These are phyloP conservation scores for Myoxocephalus aenaeus DNA, from an alignment of 2,797 vertebrate species.

Conservation along the genomic window DNA sequence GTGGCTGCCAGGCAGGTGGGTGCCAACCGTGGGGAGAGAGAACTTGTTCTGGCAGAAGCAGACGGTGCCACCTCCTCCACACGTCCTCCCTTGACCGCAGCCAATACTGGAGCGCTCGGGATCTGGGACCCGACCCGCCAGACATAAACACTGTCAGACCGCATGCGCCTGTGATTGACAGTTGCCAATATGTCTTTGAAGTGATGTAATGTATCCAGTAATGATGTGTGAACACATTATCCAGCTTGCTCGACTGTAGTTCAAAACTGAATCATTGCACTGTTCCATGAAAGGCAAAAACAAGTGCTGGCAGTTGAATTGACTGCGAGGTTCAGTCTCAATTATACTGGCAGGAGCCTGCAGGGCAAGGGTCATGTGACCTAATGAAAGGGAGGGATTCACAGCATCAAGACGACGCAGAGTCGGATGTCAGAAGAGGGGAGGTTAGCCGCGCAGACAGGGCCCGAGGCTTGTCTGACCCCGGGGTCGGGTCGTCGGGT, in stretches of 20 bases:
- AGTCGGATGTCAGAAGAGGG: slow-evolving; percentile 20
- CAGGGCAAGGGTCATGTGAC: slow-evolving; percentile 22
- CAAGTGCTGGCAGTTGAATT: slow-evolving; percentile 4
- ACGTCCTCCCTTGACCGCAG: slow-evolving; percentile 35
- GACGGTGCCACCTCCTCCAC: slow-evolving; percentile 47
- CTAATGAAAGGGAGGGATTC: slow-evolving; percentile 41
- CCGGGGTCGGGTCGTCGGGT: slow-evolving; percentile 50
- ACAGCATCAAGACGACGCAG: slow-evolving; percentile 30
- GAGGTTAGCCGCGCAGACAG: slow-evolving; percentile 42
- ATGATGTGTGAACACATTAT: background rate
- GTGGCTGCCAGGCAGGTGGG: slow-evolving; percentile 45
- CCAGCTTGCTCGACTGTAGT: background rate
- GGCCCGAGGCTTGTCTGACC: slow-evolving; percentile 57
- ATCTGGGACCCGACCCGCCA: slow-evolving; percentile 22
- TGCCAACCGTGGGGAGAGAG: slow-evolving; percentile 43
- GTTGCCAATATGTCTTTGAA: background rate
- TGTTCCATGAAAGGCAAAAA: background rate
- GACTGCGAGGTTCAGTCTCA: slow-evolving; percentile 18
- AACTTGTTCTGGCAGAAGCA: slow-evolving; percentile 37
- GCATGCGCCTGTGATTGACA: slow-evolving; percentile 13
- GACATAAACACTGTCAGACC: slow-evolving; percentile 7
- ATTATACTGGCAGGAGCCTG: slow-evolving; percentile 38
- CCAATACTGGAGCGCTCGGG: slow-evolving; percentile 18
- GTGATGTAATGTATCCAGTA: background rate
- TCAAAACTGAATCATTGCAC: background rate